Base-by-base conservation (phyloP, 2,888 invertebrate species). In the Allacma fusca region DNA sequence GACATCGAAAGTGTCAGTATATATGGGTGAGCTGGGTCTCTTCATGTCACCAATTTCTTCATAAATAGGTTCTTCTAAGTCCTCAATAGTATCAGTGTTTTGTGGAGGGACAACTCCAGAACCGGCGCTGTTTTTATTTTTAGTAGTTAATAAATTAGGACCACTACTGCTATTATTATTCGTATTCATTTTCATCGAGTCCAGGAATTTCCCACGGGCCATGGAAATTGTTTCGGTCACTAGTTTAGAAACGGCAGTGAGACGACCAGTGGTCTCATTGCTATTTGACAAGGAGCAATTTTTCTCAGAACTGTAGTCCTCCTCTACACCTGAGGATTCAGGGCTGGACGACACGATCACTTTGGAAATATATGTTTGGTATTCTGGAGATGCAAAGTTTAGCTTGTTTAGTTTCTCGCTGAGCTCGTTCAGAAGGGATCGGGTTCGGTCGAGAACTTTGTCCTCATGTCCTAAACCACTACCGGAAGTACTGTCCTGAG, bases 1-100 rank as follows among this genome's bases (percentile, higher is more conserved):
- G 57, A 82, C 90, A 89, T 69, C 84, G 76, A 84, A 84, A 13
- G 84, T 83, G 76, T 84, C 84, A 7, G 84, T 80, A 77, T 84
- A 84, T 72, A 84, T 79, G 28, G 84, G 84, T 4, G 82, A 83
- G 4, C 76, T 1, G 92, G 93, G 88, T 93, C 92, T 76, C 89
- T 88, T 75, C 9, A 67, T 40, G 57, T 82, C 83, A 23, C 82
- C 81, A 77, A 84, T 84, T 78, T 84, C 84, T 70, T 84, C 84
- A 76, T 84, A 84, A 78, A 84, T 84, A 12, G 84, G 84, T 73
- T 84, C 84, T 12, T 84, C 83, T 12, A 65, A 19, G 43, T 77
- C 77, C 26, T 65, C 76, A 72, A 75, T 7, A 71, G 70, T 5
- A 70, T 29, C n/a, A 71, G 72, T 23, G 1, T 26, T 67, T 16